These are phyloP conservation scores for Acleris emargana DNA, from an alignment of 2,888 invertebrate species.

Conservation along the genomic window DNA sequence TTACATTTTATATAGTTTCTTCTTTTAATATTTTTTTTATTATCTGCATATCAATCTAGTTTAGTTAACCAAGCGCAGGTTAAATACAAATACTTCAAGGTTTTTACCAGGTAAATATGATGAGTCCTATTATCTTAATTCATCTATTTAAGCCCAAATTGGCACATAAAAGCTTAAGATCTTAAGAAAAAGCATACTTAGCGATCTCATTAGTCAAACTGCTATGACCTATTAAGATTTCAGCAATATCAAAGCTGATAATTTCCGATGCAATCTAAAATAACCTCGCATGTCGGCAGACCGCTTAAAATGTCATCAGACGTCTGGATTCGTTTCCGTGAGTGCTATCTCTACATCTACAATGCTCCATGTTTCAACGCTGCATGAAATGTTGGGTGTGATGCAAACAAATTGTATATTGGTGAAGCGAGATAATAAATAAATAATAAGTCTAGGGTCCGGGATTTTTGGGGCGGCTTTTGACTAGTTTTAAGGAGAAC, in stretches of 20 bases:
- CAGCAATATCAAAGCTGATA: constrained; percentile 12
- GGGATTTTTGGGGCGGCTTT: no score
- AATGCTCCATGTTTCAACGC: constrained; percentile 2
- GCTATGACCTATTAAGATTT: constrained; percentile 20
- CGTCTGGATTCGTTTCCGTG: constrained; percentile 12
- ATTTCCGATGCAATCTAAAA: not conserved
- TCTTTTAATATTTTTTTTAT: no score
- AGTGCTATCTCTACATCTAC: constrained; percentile 12
- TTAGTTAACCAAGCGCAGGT: no score
- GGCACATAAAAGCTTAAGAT: not conserved
- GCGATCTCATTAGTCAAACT: constrained; percentile 10
- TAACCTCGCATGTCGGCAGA: constrained; percentile 5
- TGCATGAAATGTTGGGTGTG: not conserved
- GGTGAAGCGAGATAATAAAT: no score
- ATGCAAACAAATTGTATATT: no score
- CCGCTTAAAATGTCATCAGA: constrained; percentile 29
- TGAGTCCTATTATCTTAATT: no score
- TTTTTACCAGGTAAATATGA: no score
- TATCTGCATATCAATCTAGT: no score
- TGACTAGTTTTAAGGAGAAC: no score
- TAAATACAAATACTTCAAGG: no score
- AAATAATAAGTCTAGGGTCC: not conserved
- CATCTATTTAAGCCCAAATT: no score
- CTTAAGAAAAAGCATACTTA: not conserved
- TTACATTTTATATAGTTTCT: no score